Evolutionary conservation across 2,888 invertebrate genomes (phyloP).

Genomic region (Agrochola macilenta): DNA sequence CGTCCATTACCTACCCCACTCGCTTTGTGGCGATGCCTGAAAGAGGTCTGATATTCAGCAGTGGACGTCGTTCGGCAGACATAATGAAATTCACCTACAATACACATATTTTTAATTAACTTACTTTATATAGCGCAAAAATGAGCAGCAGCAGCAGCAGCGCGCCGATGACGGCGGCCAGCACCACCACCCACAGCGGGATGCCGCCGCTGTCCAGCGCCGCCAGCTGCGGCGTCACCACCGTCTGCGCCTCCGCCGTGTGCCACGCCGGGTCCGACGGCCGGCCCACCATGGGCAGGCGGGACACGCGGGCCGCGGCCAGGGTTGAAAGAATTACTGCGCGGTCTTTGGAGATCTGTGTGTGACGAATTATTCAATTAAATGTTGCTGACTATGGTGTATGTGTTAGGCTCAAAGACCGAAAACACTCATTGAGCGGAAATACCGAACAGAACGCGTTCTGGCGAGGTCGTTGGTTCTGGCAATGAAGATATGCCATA

Average conservation of each 20-base stretch:
- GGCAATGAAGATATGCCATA: background rate
- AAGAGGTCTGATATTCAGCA: background rate
- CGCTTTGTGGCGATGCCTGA: background rate
- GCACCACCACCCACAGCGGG: slow-evolving; percentile 96
- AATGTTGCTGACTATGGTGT: background rate
- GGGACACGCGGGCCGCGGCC: slow-evolving; percentile 93
- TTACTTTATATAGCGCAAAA: slow-evolving; percentile 95
- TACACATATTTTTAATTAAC: background rate
- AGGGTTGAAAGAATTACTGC: slow-evolving; percentile 94
- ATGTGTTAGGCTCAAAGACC: background rate
- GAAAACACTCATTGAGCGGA: background rate
- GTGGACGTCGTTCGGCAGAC: background rate
- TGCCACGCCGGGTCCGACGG: slow-evolving; percentile 91
- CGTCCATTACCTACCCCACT: background rate
- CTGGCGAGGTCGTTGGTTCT: background rate
- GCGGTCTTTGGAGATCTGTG: slow-evolving; percentile 84
- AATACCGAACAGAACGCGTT: background rate
- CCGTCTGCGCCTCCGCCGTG: slow-evolving; percentile 93
- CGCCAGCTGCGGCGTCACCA: slow-evolving; percentile 92
- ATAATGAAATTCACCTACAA: background rate
- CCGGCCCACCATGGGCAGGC: slow-evolving; percentile 93
- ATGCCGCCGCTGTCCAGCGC: slow-evolving; percentile 92
- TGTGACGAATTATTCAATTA: slow-evolving; percentile 20
- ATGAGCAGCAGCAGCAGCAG: slow-evolving; percentile 94
- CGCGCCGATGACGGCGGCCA: slow-evolving; percentile 96